Base-by-base conservation (phyloP, 2,888 invertebrate species). In the Embidobia sp. region DNA sequence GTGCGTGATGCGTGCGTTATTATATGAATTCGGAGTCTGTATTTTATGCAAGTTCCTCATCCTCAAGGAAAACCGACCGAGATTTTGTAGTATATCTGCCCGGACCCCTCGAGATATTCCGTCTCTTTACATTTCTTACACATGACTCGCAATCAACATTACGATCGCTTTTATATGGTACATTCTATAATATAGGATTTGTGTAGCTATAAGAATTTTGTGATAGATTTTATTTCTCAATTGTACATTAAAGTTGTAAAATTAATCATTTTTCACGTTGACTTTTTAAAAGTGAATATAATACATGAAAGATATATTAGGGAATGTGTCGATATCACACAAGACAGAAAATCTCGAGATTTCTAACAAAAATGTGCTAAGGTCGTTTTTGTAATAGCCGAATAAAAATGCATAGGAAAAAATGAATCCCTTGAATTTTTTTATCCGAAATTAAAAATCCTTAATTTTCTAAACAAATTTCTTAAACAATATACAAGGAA, bases 41-140 rank as follows among this genome's bases (percentile, higher is more conserved):
- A 85, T 85, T 85, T 86, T 84, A 85, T 85, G 88, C 85, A 88
- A 86, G 87, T 88, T 88, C 86, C 87, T 87, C 83, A 86, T 87
- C 86, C 85, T 86, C 84, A 84, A 85, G 81, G 63, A 83, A 73
- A 80, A 84, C 79, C 84, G 82, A 84, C 79, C 85, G 70, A 72
- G 84, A 85, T 87, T 87, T 88, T 86, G 83, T 87, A 87, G 85
- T 85, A 83, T 83, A 81, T 82, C 82, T 81, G 79, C 82, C 80
- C 80, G 84, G 83, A 79, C 82, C 82, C 80, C 78, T 81, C 81
- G 80, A 82, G 83, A 85, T 85, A 82, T 85, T 82, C 80, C 79
- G 82, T 80, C 76, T 79, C 70, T 61, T 66, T 61, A 72, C 37
- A 63, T 63, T 70, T 72, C 66, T 63, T 48, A 66, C 51, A 67